Percentiles rank a stretch among this genome's conserved stretches.
Evolutionary conservation across 2,888 invertebrate genomes (phyloP).

Genomic region (Apamea sordens): DNA sequence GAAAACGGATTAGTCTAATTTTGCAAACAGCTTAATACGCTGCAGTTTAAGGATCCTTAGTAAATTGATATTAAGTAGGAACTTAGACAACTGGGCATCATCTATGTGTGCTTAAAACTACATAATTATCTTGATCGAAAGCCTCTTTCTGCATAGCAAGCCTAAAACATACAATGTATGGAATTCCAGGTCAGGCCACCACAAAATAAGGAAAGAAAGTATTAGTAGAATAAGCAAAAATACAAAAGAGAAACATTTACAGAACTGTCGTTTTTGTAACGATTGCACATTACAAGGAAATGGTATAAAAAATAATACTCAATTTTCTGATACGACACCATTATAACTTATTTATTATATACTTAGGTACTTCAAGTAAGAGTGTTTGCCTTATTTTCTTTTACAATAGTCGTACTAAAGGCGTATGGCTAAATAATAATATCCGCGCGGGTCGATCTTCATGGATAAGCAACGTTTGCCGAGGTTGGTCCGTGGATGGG

Average conservation of each 20-base stretch:
- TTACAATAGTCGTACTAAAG: background rate
- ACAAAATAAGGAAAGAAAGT: background rate
- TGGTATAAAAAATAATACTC: constrained; percentile 50
- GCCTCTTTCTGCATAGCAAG: background rate
- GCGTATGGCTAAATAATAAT: background rate
- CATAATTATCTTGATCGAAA: background rate
- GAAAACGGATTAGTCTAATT: background rate
- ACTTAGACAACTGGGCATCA: background rate
- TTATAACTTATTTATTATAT: constrained; percentile 40
- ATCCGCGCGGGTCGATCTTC: background rate
- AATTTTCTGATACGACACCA: constrained; percentile 46
- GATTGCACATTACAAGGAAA: constrained; percentile 28
- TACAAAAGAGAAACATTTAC: constrained; percentile 26
- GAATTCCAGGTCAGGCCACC: background rate
- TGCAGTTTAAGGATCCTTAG: background rate
- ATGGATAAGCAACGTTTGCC: background rate
- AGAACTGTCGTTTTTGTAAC: constrained; percentile 28
- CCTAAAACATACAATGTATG: background rate
- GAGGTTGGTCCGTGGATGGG: background rate
- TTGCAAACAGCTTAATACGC: background rate
- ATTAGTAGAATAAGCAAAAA: background rate
- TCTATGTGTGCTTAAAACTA: background rate
- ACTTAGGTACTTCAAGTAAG: background rate
- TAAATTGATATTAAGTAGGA: background rate
- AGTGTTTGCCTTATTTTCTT: background rate